Percentiles rank a stretch among this genome's conserved stretches.
Evolutionary conservation across 2,888 invertebrate species (phyloP).

Genomic region (Sarcophaga rosellei): DNA sequence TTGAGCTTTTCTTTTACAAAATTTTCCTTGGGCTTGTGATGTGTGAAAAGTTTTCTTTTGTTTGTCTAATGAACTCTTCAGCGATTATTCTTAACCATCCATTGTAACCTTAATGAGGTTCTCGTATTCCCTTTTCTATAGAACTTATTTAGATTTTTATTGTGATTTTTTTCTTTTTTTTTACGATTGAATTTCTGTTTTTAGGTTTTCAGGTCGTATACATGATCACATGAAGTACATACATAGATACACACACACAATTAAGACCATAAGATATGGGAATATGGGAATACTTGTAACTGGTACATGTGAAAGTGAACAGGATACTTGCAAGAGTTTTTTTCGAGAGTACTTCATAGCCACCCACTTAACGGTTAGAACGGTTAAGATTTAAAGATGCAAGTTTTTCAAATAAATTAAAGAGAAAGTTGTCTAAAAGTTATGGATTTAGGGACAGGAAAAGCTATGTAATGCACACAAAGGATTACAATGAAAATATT

Average conservation of each 20-base stretch:
- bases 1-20: slow-evolving; percentile 5
- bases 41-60: slow-evolving; percentile 16
- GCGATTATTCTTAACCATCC: background rate
- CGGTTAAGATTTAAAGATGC: background rate
- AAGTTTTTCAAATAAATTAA: background rate
- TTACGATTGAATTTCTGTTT: background rate
- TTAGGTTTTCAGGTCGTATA: slow-evolving; percentile 48
- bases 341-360: background rate
- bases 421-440: background rate
- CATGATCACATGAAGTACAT: slow-evolving; percentile 24
- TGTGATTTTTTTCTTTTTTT: slow-evolving; percentile 4
- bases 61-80: slow-evolving; percentile 31
- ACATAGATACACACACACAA: slow-evolving; percentile 24
- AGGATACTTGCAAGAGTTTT: background rate
- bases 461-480: too few relatives aligned
- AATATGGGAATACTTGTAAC: background rate
- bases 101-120: background rate
- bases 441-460: too few relatives aligned
- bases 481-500: too few relatives aligned
- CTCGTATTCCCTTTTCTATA: background rate
- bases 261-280: slow-evolving; percentile 19
- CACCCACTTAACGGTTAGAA: background rate
- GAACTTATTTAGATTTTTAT: background rate
- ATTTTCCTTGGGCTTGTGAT: background rate
- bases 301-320: slow-evolving; percentile 4